A percentile compares a stretch with the other conserved stretches of the same genome.
Evolutionary conservation across 2,888 invertebrate genomes (phyloP).

Genomic region (Lissonota sp.): DNA sequence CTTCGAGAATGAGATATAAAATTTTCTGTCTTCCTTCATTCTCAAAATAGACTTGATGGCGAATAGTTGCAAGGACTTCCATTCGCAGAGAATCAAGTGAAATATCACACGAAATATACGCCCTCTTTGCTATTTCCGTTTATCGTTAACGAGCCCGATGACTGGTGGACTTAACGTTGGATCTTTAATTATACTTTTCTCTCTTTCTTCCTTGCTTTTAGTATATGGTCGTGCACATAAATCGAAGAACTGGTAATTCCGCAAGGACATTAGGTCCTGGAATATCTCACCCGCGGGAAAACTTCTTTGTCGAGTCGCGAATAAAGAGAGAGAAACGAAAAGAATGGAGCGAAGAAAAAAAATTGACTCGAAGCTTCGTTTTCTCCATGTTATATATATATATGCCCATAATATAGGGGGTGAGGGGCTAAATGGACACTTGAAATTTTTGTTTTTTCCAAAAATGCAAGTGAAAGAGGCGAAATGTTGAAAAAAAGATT

Average conservation of each 20-base stretch:
- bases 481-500: too few species aligned
- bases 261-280: slow-evolving; percentile 45
- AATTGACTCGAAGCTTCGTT: slow-evolving; percentile 2
- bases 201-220: background rate
- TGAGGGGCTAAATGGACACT: too few species aligned
- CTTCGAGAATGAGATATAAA: too few species aligned
- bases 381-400: too few species aligned
- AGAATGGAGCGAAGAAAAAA: slow-evolving; percentile 34
- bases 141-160: slow-evolving; percentile 2
- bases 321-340: slow-evolving; percentile 4
- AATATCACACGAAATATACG: background rate
- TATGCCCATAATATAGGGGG: too few species aligned
- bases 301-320: slow-evolving; percentile 20
- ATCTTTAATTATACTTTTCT: slow-evolving; percentile 21
- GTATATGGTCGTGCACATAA: slow-evolving; percentile 21
- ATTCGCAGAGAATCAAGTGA: too few species aligned
- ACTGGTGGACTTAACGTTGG: background rate
- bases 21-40: too few species aligned
- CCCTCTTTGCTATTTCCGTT: background rate
- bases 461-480: too few species aligned
- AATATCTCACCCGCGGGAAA: slow-evolving; percentile 51
- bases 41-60: too few species aligned
- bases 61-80: too few species aligned
- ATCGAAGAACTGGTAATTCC: slow-evolving; percentile 47
- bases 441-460: too few species aligned